A percentile compares a stretch with the other conserved stretches of the same genome.
Evolutionary conservation across 2,797 vertebrate genomes (phyloP).

Genomic region (Sebastes hubbsi): DNA sequence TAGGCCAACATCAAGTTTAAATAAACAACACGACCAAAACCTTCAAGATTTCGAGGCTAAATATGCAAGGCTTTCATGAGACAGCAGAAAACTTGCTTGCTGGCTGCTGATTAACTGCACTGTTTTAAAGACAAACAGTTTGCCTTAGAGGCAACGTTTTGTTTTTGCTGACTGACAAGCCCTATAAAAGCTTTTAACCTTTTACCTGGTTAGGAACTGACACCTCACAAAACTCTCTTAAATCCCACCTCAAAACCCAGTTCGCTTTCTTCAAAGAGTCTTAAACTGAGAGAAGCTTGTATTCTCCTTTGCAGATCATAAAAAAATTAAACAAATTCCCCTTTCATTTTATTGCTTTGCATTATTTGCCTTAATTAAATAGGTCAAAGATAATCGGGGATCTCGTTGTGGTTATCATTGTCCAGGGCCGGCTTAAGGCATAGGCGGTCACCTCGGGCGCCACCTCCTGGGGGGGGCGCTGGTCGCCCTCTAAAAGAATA

Average conservation of each 20-base stretch:
- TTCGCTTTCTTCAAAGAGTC: neutral
- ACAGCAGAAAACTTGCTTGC: neutral
- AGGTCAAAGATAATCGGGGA: neutral
- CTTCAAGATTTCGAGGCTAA: neutral
- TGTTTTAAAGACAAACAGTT: neutral
- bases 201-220: neutral
- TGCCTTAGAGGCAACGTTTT: neutral
- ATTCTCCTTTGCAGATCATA: neutral
- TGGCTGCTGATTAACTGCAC: neutral
- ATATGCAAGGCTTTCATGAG: neutral
- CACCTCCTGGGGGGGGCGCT: too few relatives aligned
- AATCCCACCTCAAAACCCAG: neutral
- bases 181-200: neutral
- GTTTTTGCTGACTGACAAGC: neutral
- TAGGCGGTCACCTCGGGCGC: too few relatives aligned
- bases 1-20: neutral
- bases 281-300: neutral
- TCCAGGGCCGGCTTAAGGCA: neutral
- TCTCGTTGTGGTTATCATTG: neutral
- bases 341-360: neutral
- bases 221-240: neutral
- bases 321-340: neutral
- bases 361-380: neutral
- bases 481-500: too few relatives aligned
- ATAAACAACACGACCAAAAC: neutral